Percentiles rank a stretch among this genome's conserved stretches.
These are phyloP conservation scores for Andricus curvator DNA, from an alignment of 2,888 invertebrate genomes.

Conservation along the genomic window DNA sequence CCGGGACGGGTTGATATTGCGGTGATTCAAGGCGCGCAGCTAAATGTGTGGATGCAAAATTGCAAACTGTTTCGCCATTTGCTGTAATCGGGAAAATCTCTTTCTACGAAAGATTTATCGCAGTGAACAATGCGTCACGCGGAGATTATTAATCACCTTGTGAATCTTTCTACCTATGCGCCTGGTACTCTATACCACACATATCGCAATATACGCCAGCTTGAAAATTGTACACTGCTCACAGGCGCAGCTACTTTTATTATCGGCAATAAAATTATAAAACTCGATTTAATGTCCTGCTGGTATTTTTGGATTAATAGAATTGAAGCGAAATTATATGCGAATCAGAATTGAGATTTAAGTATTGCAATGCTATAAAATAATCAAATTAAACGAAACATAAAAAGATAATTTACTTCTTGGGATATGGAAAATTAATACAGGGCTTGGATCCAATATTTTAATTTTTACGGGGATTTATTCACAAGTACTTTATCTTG, in stretches of 20 bases:
- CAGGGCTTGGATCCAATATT: no score
- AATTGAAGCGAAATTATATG: no score
- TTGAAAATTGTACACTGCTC: not conserved
- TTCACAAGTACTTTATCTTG: no score
- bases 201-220: not conserved
- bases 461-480: no score
- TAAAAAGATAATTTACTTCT: no score
- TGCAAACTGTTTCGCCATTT: constrained; percentile 37
- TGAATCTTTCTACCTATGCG: constrained; percentile 15
- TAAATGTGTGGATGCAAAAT: constrained; percentile 16
- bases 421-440: no score
- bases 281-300: not conserved
- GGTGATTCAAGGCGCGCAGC: constrained; percentile 17
- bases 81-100: constrained; percentile 37
- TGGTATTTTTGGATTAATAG: no score
- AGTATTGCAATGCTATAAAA: no score
- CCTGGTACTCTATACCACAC: constrained; percentile 6
- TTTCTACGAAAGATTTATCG: constrained; percentile 32
- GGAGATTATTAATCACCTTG: constrained; percentile 35
- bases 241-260: no score
- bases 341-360: no score
- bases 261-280: constrained; percentile 13
- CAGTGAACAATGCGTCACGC: constrained; percentile 36
- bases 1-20: constrained; percentile 22
- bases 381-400: no score